Evolutionary conservation across 92 coral and sea anemone genomes (phyloP), one percentile per base, ranked within the genome.

Genomic region (Porites lobata): DNA sequence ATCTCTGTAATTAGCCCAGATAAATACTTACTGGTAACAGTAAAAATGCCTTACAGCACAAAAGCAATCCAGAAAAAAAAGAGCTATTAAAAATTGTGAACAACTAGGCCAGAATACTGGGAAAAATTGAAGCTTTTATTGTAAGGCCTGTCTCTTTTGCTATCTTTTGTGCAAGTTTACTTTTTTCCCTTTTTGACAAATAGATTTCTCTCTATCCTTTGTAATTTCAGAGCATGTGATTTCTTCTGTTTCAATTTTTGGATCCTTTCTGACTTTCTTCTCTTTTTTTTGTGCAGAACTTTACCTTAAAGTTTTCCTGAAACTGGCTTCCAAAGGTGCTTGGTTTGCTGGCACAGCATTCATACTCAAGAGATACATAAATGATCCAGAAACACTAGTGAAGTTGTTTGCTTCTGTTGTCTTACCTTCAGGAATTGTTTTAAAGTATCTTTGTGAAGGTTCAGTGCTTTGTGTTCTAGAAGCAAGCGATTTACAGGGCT

Each of bases 281-380:
- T 20, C 72, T 69, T 7, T 8, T 69, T 9, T 12, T 53, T 47
- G 43, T 32, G 9, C 61, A 81, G 86, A 69, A 65, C 52, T 81
- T 70, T 32, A 56, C 62, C 76, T 81, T 1, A 71, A 20, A 17
- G 17, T 81, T 52, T 38, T 75, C 20, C 52, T 92, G 21, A 77
- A 81, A 54, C 52, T 94, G 73, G 97, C 92, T 70, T 50, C 92
- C 13, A 87, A 69, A 62, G 95, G 94, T 24, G 95, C 95, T 38
- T 94, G 97, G 97, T 59, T 85, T 43, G 93, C 76, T 57, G 97
- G 97, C 24, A 80, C 93, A 53, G 93, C 92, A 21, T 94, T 80
- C 43, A 85, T 94, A 59, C 90, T 94, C 22, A 92, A 84, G 72
- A 87, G 91, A 38, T 94, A 94, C 88, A 90, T 86, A 22, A 88